A percentile compares a stretch with the other conserved stretches of the same genome.
Evolutionary conservation across 1,140 invertebrate species (phyloP).

Genomic region (Bombus ignitus): DNA sequence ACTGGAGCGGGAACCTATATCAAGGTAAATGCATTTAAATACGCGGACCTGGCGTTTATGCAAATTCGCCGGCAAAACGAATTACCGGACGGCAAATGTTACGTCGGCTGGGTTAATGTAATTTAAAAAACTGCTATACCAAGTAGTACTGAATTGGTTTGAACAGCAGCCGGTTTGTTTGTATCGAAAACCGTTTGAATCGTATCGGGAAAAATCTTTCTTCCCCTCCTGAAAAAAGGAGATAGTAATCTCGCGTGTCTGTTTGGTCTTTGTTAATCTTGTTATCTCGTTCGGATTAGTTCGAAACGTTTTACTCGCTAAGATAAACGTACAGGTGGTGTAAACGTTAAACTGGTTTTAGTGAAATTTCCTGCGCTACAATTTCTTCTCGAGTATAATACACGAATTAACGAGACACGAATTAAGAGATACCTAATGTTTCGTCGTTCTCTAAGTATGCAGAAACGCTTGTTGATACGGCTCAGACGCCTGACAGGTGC

Average conservation of each 20-base stretch:
- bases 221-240: neutral
- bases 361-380: neutral
- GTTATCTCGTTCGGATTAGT: neutral
- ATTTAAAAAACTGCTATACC: constrained; percentile 45
- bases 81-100: constrained; percentile 34
- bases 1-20: constrained; percentile 71
- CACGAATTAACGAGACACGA: neutral
- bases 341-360: neutral
- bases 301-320: neutral
- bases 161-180: neutral
- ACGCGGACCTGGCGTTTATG: constrained; percentile 47
- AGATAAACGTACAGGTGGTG: neutral
- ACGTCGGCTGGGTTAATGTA: neutral
- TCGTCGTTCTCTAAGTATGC: neutral
- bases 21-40: constrained; percentile 65
- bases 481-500: neutral
- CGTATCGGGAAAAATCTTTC: constrained; percentile 4
- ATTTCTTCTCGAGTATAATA: neutral
- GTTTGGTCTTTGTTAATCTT: neutral
- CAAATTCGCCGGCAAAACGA: constrained; percentile 21
- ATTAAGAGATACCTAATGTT: constrained; percentile 7
- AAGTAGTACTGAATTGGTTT: neutral
- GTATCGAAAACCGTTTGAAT: constrained; percentile 14
- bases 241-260: neutral
- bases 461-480: neutral